A percentile compares a stretch with the other conserved stretches of the same genome.
Evolutionary conservation across 2,797 vertebrate species (phyloP).

Genomic region (Melanotaenia pygmaea): DNA sequence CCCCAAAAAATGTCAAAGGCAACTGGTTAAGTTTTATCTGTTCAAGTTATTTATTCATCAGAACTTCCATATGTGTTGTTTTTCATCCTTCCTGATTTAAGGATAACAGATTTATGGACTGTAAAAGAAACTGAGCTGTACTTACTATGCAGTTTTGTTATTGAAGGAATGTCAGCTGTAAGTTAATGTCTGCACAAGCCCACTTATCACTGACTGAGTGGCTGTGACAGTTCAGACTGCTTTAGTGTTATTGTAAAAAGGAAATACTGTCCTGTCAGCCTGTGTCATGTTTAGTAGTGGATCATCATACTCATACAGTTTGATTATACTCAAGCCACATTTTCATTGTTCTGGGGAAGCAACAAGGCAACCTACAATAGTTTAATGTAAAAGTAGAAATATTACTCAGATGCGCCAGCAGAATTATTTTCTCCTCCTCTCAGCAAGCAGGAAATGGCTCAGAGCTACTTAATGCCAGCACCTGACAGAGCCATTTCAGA

Average conservation of each 20-base stretch:
- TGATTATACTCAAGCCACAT: slow-evolving; percentile 32
- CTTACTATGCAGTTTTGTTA: no score
- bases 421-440: slow-evolving; percentile 43
- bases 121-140: no score
- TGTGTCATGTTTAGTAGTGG: not conserved
- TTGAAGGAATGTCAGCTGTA: not conserved
- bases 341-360: slow-evolving; percentile 42
- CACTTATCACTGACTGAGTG: slow-evolving; percentile 18
- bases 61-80: no score
- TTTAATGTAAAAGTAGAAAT: slow-evolving; percentile 4
- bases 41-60: no score
- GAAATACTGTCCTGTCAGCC: slow-evolving; percentile 34
- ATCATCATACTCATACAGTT: slow-evolving; percentile 23
- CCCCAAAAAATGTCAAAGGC: no score
- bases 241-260: slow-evolving; percentile 18
- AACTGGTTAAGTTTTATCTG: no score
- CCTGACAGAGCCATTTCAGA: slow-evolving; percentile 51
- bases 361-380: slow-evolving; percentile 7
- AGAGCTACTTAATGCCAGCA: slow-evolving; percentile 55
- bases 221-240: slow-evolving; percentile 20
- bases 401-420: slow-evolving; percentile 19
- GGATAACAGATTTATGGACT: no score
- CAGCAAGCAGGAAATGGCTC: slow-evolving; percentile 59
- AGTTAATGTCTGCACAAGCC: slow-evolving; percentile 12
- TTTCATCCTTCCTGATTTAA: no score